phyloP scores from a whole-genome alignment of 2,113 vertebrate species.

The Piliocolobus tephrosceles region DNA sequence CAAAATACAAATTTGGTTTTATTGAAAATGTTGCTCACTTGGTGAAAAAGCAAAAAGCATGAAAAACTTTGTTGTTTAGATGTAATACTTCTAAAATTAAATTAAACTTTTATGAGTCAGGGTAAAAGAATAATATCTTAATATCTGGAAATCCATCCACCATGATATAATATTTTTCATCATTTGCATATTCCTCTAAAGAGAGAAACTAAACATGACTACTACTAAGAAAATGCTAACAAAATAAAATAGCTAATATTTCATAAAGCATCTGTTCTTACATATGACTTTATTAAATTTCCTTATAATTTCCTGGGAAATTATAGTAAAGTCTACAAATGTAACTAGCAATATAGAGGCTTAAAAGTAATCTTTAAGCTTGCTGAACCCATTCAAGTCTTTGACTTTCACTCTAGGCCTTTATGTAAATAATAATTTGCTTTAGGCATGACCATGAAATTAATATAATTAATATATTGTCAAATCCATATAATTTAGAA shows the following conservation, averaged over 20 bases:
- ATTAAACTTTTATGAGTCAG: background rate
- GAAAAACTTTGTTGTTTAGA: background rate
- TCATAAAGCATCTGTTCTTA: background rate
- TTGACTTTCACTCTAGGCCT: background rate
- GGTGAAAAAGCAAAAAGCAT: background rate
- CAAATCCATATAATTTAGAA: background rate
- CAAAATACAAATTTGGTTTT: background rate
- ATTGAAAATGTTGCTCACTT: background rate
- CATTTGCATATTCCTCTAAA: background rate
- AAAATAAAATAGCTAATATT: background rate
- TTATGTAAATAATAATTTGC: background rate
- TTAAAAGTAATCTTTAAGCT: background rate
- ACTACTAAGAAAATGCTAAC: background rate
- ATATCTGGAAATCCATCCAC: background rate
- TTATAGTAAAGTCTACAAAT: background rate
- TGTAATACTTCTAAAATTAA: background rate
- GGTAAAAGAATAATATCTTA: background rate
- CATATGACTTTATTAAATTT: background rate
- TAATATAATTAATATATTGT: background rate
- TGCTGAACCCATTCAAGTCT: background rate
- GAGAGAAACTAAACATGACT: background rate
- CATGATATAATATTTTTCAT: background rate
- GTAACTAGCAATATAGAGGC: background rate
- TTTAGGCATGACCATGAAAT: background rate
- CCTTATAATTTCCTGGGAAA: background rate